These are phyloP conservation scores for Arenaria interpres DNA, from an alignment of 2,113 vertebrate species.

Conservation along the genomic window DNA sequence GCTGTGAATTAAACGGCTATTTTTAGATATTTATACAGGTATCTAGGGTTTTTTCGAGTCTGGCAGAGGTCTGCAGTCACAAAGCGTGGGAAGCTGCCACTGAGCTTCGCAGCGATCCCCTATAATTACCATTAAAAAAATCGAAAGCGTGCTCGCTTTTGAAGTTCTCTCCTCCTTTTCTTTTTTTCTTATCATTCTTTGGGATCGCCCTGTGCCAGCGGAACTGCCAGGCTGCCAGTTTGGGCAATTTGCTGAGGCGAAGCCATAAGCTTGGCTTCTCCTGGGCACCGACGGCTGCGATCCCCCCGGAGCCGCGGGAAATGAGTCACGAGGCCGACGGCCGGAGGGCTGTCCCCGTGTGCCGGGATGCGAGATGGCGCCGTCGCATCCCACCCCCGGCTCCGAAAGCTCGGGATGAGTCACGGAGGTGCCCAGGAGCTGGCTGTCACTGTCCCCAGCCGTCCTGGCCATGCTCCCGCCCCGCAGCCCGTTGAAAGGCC, in stretches of 20 bases:
- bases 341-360: not conserved
- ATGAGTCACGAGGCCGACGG: fast-evolving
- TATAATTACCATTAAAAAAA: not conserved
- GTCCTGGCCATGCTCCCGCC: not conserved
- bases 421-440: fast-evolving
- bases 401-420: fast-evolving
- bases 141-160: fast-evolving
- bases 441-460: not conserved
- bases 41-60: not conserved
- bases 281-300: fast-evolving
- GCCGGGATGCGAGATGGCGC: fast-evolving
- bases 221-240: not conserved
- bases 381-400: not conserved
- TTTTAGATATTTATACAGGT: not conserved
- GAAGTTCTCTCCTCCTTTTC: not conserved
- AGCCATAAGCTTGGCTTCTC: not conserved
- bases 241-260: not conserved
- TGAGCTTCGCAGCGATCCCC: not conserved
- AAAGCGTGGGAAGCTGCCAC: not conserved
- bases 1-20: not conserved
- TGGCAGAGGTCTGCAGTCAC: not conserved
- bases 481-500: not conserved
- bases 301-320: not conserved
- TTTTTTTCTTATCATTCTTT: no score
- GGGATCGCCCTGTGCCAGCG: fast-evolving